Conservation (phyloP, 37 sponge, comb jelly and placozoan species). For the Petrosia ficiformis region DNA sequence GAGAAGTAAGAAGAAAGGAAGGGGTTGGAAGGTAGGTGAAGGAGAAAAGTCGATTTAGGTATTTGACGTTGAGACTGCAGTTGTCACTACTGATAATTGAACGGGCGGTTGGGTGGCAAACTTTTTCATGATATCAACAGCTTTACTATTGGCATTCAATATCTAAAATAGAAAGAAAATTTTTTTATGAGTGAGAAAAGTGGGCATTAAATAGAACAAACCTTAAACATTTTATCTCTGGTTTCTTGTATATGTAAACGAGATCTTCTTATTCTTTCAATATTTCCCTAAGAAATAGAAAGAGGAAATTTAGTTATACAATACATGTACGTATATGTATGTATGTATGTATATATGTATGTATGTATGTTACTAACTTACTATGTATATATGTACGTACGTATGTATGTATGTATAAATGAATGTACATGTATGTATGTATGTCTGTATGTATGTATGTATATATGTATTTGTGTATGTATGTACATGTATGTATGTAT, state of each 20-base stretch:
- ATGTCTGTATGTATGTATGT: too few relatives aligned
- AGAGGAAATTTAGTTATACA: too few relatives aligned
- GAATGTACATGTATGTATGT: too few relatives aligned
- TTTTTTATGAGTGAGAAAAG: background rate
- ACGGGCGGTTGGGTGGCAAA: constrained; percentile 15
- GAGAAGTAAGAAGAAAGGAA: background rate
- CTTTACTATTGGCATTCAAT: constrained; percentile 30
- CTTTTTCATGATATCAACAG: constrained; percentile 25
- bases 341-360: too few relatives aligned
- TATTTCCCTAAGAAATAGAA: background rate
- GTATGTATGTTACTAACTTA: too few relatives aligned
- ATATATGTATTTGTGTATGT: too few relatives aligned
- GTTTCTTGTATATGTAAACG: background rate
- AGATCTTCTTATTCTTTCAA: background rate
- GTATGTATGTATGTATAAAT: too few relatives aligned
- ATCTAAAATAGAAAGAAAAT: constrained; percentile 16
- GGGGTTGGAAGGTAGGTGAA: background rate
- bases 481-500: too few relatives aligned
- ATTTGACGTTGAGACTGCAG: background rate
- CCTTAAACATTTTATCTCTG: background rate
- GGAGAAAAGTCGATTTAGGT: too few relatives aligned
- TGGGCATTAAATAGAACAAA: background rate
- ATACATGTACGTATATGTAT: too few relatives aligned
- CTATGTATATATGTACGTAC: too few relatives aligned
- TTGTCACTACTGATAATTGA: background rate